Evolutionary conservation across 1,140 invertebrate genomes (phyloP), one percentile per base, ranked within the genome.

Genomic region (Ridgeia piscesae): DNA sequence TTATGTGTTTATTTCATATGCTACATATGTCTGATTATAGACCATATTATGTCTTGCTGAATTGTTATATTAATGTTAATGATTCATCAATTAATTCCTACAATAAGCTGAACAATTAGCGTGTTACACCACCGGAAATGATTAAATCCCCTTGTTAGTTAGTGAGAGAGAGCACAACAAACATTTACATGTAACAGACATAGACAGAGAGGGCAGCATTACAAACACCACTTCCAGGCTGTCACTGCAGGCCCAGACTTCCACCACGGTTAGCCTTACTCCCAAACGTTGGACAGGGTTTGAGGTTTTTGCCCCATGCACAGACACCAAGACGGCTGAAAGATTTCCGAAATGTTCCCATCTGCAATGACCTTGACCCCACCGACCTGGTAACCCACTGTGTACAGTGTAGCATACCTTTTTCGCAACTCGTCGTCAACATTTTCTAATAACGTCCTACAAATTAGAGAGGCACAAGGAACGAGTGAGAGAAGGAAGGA

Each of bases 401-500:
- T 35, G 58, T 77, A 93, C 88, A 33, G 88, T 92, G 58, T 77
- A 77, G 58, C 58, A 77, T 95, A 95, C 95, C 96, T 95, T 93
- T 96, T 95, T 92, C 94, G 92, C 58, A 96, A 94, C 93, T 96
- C 96, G 93, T 96, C 95, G 93, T 96, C 95, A 92, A 96, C 95
- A 93, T 95, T 95, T 93, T 96, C 95, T 94, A 96, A 94, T 91
- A 96, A 94, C 77, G 95, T 95, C 94, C 95, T 96, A 90, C 89
- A 35, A 77, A 77, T 77, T 77, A 77, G 27, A 77, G 58, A 77
- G 58, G 58, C 58, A 77, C 58, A 77, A 77, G 58, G 58, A 77
- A 77, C 58, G 2, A 77, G 58, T 77, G 58, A 77, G 58, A 77
- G 58, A 31, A 77, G 21, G 48, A 50, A 21, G 27, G 58, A 77